Evolutionary conservation across 2,113 vertebrate species (phyloP).

Genomic region (Pterocles orientalis): DNA sequence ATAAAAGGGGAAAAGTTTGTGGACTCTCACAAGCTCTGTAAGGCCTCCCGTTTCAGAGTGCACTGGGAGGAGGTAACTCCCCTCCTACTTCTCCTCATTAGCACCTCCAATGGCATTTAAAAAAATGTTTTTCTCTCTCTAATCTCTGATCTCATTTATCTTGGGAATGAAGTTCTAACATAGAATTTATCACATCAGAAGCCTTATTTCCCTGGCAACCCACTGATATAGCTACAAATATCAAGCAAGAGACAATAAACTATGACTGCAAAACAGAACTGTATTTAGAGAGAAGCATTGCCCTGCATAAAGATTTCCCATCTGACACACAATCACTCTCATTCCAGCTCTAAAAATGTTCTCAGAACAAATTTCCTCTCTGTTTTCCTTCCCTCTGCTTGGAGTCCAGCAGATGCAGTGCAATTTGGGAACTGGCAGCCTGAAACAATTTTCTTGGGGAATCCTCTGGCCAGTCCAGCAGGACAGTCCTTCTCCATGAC

Average conservation of each 20-base stretch:
- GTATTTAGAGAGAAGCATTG: background rate
- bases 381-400: background rate
- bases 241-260: background rate
- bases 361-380: background rate
- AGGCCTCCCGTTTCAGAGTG: background rate
- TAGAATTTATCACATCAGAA: constrained; percentile 3
- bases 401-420: background rate
- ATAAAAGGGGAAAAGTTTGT: background rate
- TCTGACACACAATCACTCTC: background rate
- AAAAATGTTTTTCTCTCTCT: background rate
- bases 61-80: background rate
- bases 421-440: background rate
- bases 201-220: background rate
- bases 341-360: background rate
- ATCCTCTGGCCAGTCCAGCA: background rate
- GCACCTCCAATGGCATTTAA: background rate
- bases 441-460: background rate
- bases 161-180: background rate
- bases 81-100: background rate
- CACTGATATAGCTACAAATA: background rate
- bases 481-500: background rate
- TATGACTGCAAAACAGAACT: background rate
- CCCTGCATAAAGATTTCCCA: background rate
- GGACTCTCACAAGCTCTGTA: background rate
- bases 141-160: background rate